Percentiles rank a stretch among this genome's conserved stretches.
Evolutionary conservation across 2,888 invertebrate genomes (phyloP).

Genomic region (Drymonia ruficornis): DNA sequence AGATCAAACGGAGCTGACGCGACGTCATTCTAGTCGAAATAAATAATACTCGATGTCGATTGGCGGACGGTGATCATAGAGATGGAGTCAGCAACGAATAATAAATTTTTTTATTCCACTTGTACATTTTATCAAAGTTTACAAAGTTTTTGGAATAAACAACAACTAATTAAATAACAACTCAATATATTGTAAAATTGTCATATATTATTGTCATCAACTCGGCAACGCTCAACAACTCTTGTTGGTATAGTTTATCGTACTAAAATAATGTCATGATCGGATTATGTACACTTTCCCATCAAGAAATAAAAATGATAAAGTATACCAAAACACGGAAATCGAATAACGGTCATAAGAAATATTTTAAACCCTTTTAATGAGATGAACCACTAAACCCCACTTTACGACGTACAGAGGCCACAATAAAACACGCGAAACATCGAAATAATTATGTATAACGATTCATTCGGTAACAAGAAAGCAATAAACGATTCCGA

Average conservation of each 20-base stretch:
- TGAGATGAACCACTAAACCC: slow-evolving; percentile 36
- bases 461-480: slow-evolving; percentile 34
- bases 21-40: slow-evolving; percentile 55
- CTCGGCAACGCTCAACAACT: too few species aligned
- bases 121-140: too few species aligned
- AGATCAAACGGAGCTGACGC: slow-evolving; percentile 57
- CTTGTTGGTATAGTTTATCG: too few species aligned
- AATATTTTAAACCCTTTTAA: slow-evolving; percentile 27
- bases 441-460: slow-evolving; percentile 43
- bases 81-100: slow-evolving; percentile 12
- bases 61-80: slow-evolving; percentile 21
- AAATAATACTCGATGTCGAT: slow-evolving; percentile 66
- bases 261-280: too few species aligned
- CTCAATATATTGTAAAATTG: too few species aligned
- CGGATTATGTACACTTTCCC: too few species aligned
- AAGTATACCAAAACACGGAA: neutral
- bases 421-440: slow-evolving; percentile 42
- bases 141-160: too few species aligned
- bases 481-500: slow-evolving; percentile 25
- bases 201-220: too few species aligned
- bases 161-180: too few species aligned
- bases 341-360: slow-evolving; percentile 1
- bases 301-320: neutral
- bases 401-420: slow-evolving; percentile 35
- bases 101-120: too few species aligned